Conservation (phyloP, 2,888 invertebrate species). For the Panzeria rudis region DNA sequence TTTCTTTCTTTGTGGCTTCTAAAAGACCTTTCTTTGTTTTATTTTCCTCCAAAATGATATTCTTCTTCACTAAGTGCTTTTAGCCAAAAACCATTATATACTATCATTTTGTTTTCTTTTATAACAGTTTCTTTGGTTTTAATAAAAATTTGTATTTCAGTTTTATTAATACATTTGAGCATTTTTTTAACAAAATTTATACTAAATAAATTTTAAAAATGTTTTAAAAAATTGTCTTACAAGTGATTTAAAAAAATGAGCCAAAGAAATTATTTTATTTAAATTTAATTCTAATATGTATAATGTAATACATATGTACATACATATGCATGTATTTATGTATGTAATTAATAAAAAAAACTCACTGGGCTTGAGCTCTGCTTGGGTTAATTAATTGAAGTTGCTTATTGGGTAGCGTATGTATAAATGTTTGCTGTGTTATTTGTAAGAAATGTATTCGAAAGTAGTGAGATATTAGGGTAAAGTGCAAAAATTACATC, state of each 20-base stretch:
- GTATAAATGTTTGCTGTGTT: conserved; percentile 55
- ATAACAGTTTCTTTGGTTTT: conserved; percentile 63
- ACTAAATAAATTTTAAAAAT: conserved; percentile 72
- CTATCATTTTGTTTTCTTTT: conserved; percentile 44
- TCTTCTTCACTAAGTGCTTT: conserved; percentile 58
- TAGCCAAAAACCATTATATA: conserved; percentile 65
- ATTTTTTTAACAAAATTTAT: conserved; percentile 72
- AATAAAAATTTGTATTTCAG: conserved; percentile 10
- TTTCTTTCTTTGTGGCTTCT: conserved; percentile 34
- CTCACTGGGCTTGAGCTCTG: conserved; percentile 18
- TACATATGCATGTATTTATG: background rate
- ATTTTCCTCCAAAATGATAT: conserved; percentile 31
- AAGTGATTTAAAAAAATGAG: conserved; percentile 63
- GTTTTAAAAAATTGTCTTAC: conserved; percentile 64
- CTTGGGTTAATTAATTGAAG: conserved; percentile 49
- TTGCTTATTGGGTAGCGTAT: conserved; percentile 50
- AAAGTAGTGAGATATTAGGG: conserved; percentile 40
- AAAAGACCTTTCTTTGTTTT: conserved; percentile 22
- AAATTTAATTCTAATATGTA: conserved; percentile 33
- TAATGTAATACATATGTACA: background rate
- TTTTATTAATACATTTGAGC: conserved; percentile 68
- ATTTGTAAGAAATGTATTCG: conserved; percentile 43
- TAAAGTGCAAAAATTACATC: conserved; percentile 58
- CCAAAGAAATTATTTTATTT: conserved; percentile 59
- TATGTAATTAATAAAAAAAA: conserved; percentile 12